A percentile compares a stretch with the other conserved stretches of the same genome.
phyloP scores from a whole-genome alignment of 2,113 vertebrate genomes.

The Brachirus orientalis region DNA sequence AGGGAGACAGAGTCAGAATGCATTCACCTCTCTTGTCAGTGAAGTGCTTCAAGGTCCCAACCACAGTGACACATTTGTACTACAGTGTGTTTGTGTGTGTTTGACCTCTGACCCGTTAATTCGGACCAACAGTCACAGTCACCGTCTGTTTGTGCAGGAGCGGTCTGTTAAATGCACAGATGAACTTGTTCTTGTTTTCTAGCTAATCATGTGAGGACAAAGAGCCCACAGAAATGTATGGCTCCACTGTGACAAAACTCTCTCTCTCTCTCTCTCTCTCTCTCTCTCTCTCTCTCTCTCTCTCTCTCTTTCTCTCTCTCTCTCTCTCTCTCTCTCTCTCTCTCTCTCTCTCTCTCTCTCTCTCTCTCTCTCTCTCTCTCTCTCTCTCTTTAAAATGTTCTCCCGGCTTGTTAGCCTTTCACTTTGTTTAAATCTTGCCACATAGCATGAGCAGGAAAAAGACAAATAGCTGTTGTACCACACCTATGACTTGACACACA shows the following conservation, averaged over 20 bases:
- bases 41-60: not conserved
- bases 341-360: constrained; percentile 7
- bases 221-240: constrained; percentile 52
- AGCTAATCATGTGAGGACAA: constrained; percentile 56
- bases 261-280: constrained; percentile 14
- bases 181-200: constrained; percentile 57
- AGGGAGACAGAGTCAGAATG: constrained; percentile 9
- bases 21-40: too few relatives aligned
- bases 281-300: constrained; percentile 6
- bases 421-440: not conserved
- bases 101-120: constrained; percentile 58
- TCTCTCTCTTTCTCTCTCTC: constrained; percentile 8
- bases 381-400: constrained; percentile 15
- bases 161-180: constrained; percentile 48
- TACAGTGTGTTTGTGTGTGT: not conserved
- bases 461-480: not conserved
- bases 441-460: not conserved
- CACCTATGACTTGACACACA: too few relatives aligned
- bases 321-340: constrained; percentile 14
- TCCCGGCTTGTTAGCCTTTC: constrained; percentile 6
- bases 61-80: constrained; percentile 37
- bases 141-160: constrained; percentile 50
- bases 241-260: constrained; percentile 18
- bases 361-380: constrained; percentile 14
- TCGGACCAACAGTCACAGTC: constrained; percentile 44